Evolutionary conservation across 2,888 invertebrate species (phyloP), one percentile per base, ranked within the genome.

Genomic region (Drosophila prostipennis): DNA sequence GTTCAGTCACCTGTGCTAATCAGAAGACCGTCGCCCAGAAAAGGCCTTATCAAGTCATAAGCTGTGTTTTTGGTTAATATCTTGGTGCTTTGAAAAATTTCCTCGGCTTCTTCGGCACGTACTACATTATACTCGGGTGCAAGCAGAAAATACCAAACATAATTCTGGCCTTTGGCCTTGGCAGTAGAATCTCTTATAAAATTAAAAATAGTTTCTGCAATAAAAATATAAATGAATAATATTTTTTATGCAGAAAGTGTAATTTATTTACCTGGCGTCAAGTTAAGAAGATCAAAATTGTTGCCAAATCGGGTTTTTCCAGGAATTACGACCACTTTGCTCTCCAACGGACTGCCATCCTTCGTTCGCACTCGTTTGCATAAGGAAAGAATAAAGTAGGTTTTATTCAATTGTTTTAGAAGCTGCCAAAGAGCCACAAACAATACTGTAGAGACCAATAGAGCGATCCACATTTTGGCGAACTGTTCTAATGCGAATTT

Each of bases 11-110:
- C 91, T 53, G 90, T 82, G 74, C 93, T 93, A 5, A 93, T 89
- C 6, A 94, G 87, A 1, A 94, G 87, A 1, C 94, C 94, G 8
- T 93, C 92, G n/a, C 92, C 92, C 3, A 94, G 81, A 91, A 94
- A 94, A 0, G 93, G 93, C 13, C 89, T 90, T 6, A 94, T 55
- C 58, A 93, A 91, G 0, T 79, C 78, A 75, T 94, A 94, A 3
- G 93, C 54, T 1, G 84, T 34, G 46, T 93, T 92, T 86, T 94
- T 94, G 32, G 92, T 92, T 49, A 93, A 92, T 68, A 93, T 90
- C 58, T 92, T 92, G 53, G 92, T 91, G 75, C 92, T 93, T 32
- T 93, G 93, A 36, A 94, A 89, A 10, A 94, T 71, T 63, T 92
- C 93, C 88, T 94, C 93, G 1, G 93, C 90, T 77, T 93, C 93